Conservation (phyloP, 2,888 invertebrate genomes). For the Drosophila mayaguana region DNA sequence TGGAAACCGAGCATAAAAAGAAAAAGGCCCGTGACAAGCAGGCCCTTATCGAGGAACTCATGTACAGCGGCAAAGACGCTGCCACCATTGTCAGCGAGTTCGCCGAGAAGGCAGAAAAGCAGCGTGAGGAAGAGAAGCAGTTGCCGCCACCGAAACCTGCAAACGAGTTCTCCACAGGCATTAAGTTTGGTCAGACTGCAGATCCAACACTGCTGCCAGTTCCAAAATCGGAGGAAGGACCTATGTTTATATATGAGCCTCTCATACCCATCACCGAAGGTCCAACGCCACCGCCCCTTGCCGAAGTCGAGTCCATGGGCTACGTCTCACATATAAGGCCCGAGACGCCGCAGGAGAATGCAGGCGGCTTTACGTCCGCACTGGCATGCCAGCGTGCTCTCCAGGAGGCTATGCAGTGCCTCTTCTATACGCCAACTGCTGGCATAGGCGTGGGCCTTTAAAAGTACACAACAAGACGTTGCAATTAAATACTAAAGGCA, state of each 20-base stretch:
- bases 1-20: conserved; percentile 89
- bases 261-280: conserved; percentile 89
- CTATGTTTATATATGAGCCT: conserved; percentile 89
- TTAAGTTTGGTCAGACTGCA: conserved; percentile 90
- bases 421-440: conserved; percentile 84
- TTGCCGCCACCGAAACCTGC: conserved; percentile 84
- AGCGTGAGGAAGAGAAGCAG: conserved; percentile 87
- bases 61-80: conserved; percentile 96
- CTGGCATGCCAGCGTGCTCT: conserved; percentile 94
- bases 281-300: conserved; percentile 89
- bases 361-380: conserved; percentile 94
- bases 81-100: conserved; percentile 94
- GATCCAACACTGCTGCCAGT: conserved; percentile 88
- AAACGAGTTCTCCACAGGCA: conserved; percentile 94
- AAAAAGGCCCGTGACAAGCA: conserved; percentile 95
- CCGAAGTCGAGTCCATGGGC: conserved; percentile 88
- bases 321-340: conserved; percentile 91
- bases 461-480: neutral
- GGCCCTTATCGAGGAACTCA: conserved; percentile 96
- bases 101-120: conserved; percentile 89
- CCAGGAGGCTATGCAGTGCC: conserved; percentile 94
- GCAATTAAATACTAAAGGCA: conserved; percentile 3
- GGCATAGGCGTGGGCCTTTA: conserved; percentile 37
- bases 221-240: conserved; percentile 91
- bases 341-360: conserved; percentile 91